phyloP scores from a whole-genome alignment of 2,113 vertebrate species.

The Eulacestoma nigropectus region DNA sequence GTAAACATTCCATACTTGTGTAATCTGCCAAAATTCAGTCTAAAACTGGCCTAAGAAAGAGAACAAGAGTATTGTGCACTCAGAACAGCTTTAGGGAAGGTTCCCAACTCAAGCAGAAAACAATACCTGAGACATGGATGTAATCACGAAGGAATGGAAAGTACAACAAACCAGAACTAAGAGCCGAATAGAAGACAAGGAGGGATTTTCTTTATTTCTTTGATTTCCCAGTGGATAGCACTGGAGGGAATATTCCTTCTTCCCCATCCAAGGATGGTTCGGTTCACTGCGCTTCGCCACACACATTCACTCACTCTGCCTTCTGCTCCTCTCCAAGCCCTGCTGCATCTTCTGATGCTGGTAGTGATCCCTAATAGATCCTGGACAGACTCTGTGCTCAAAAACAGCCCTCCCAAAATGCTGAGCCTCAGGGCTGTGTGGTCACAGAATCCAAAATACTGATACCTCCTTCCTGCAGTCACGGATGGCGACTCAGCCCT shows the following conservation, averaged over 20 bases:
- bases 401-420: neutral
- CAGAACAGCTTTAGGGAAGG: constrained; percentile 28
- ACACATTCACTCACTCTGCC: neutral
- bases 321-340: neutral
- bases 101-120: constrained; percentile 45
- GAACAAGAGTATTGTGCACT: neutral
- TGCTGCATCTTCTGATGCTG: neutral
- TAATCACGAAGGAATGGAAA: neutral
- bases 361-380: neutral
- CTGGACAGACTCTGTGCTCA: neutral
- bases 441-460: neutral
- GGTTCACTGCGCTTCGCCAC: neutral
- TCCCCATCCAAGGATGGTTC: neutral
- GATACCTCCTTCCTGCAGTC: neutral
- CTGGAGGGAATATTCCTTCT: neutral
- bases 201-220: constrained; percentile 11
- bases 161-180: constrained; percentile 31
- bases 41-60: constrained; percentile 31
- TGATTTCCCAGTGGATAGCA: neutral
- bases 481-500: accelerated
- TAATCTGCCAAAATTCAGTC: constrained; percentile 21
- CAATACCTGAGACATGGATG: constrained; percentile 11
- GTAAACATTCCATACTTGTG: constrained; percentile 9
- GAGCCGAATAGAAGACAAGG: neutral
- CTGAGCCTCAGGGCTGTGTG: neutral